Evolutionary conservation across 2,888 invertebrate genomes (phyloP).

Genomic region (Tortricodes alternella): DNA sequence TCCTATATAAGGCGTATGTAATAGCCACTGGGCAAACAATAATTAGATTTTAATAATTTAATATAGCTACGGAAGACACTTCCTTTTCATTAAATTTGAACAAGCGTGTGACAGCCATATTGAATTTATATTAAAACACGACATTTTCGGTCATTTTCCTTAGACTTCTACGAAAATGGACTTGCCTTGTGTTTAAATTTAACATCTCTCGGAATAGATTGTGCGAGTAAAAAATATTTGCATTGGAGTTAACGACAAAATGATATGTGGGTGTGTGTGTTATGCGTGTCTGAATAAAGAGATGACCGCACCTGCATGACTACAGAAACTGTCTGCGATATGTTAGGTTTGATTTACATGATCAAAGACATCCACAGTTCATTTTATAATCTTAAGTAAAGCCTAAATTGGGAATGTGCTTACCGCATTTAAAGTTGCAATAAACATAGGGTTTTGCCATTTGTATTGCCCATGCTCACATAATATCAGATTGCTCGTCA

Average conservation of each 20-base stretch:
- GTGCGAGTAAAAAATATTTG: neutral
- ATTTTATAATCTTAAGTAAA: too few relatives aligned
- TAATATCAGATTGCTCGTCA: constrained; percentile 2
- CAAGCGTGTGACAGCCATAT: constrained; percentile 14
- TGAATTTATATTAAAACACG: constrained; percentile 20
- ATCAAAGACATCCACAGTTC: too few relatives aligned
- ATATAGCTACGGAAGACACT: constrained; percentile 10
- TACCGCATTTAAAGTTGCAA: too few relatives aligned
- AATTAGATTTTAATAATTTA: constrained; percentile 28
- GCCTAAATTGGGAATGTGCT: too few relatives aligned
- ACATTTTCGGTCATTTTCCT: neutral
- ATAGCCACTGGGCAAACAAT: constrained; percentile 10
- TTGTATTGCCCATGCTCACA: neutral
- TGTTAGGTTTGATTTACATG: too few relatives aligned
- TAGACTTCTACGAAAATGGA: neutral
- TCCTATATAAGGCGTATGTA: neutral
- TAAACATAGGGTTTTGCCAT: too few relatives aligned
- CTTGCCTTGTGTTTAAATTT: neutral
- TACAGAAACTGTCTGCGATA: too few relatives aligned
- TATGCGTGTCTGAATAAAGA: too few relatives aligned
- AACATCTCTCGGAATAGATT: neutral
- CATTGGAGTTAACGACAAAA: neutral
- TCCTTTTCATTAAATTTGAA: constrained; percentile 21
- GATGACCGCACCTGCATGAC: too few relatives aligned
- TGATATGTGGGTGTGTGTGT: too few relatives aligned